Evolutionary conservation across 2,888 invertebrate species (phyloP).

Genomic region (Himalopsyche japonica): DNA sequence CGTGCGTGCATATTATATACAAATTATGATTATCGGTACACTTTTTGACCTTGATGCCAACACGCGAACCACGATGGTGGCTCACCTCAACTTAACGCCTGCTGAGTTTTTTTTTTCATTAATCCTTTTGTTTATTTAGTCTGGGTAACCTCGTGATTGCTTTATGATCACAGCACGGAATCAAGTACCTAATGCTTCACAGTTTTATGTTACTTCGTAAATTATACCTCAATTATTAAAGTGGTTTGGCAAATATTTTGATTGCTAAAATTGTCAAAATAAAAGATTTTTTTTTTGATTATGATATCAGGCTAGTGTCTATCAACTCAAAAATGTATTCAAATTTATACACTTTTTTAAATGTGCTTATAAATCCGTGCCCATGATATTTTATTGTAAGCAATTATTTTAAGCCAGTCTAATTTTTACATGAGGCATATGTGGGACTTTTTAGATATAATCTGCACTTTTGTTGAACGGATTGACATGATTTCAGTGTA

Average conservation of each 20-base stretch:
- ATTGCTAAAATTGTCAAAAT: too few relatives aligned
- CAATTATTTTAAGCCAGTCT: too few relatives aligned
- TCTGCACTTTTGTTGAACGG: too few relatives aligned
- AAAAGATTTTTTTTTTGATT: too few relatives aligned
- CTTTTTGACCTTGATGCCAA: background rate
- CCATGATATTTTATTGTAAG: too few relatives aligned
- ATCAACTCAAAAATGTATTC: background rate
- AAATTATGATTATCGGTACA: background rate
- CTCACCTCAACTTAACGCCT: background rate
- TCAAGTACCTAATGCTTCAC: background rate
- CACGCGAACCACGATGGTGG: background rate
- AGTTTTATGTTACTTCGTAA: background rate
- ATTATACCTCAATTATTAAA: background rate
- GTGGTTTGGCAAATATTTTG: background rate
- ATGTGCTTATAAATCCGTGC: background rate
- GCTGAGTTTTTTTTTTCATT: background rate
- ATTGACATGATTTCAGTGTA: too few relatives aligned
- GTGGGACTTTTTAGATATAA: too few relatives aligned
- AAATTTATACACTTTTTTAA: background rate
- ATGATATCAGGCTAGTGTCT: too few relatives aligned
- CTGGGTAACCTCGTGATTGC: background rate
- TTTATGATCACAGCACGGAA: background rate
- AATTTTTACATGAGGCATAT: too few relatives aligned
- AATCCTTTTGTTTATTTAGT: background rate
- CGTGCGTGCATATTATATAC: background rate